A percentile compares a stretch with the other conserved stretches of the same genome.
These are phyloP conservation scores for Tamias sibiricus DNA, from an alignment of 2,113 vertebrate genomes.

Conservation along the genomic window DNA sequence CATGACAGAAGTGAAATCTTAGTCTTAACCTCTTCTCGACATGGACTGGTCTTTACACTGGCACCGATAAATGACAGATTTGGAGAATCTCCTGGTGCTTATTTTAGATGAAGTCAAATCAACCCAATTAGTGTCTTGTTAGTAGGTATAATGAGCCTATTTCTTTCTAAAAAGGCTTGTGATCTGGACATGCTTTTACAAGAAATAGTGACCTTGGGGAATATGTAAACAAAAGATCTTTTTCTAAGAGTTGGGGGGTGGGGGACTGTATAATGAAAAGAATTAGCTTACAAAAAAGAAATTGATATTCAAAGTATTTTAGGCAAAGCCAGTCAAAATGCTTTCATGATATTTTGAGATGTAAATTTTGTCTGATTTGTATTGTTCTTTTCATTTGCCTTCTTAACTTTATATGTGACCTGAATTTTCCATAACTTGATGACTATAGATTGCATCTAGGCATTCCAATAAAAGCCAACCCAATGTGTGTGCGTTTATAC, in stretches of 20 bases:
- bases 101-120: conserved; percentile 87
- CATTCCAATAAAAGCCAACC: conserved; percentile 93
- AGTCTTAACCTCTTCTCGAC: conserved; percentile 77
- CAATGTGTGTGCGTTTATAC: conserved; percentile 86
- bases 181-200: conserved; percentile 88
- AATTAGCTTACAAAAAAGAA: conserved; percentile 83
- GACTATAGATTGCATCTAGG: conserved; percentile 91
- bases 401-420: conserved; percentile 92
- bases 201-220: conserved; percentile 89
- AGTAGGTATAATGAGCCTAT: conserved; percentile 87
- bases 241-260: conserved; percentile 84
- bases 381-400: conserved; percentile 91
- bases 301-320: conserved; percentile 89
- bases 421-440: conserved; percentile 92
- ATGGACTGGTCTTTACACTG: conserved; percentile 81
- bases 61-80: conserved; percentile 83
- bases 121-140: conserved; percentile 88
- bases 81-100: conserved; percentile 85
- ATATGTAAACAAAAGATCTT: conserved; percentile 86
- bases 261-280: conserved; percentile 83
- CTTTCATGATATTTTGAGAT: conserved; percentile 92
- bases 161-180: conserved; percentile 88
- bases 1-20: conserved; percentile 83
- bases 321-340: conserved; percentile 90
- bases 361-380: conserved; percentile 92